These are phyloP conservation scores for Ochlodes sylvanus DNA, from an alignment of 2,888 invertebrate species.

Conservation along the genomic window DNA sequence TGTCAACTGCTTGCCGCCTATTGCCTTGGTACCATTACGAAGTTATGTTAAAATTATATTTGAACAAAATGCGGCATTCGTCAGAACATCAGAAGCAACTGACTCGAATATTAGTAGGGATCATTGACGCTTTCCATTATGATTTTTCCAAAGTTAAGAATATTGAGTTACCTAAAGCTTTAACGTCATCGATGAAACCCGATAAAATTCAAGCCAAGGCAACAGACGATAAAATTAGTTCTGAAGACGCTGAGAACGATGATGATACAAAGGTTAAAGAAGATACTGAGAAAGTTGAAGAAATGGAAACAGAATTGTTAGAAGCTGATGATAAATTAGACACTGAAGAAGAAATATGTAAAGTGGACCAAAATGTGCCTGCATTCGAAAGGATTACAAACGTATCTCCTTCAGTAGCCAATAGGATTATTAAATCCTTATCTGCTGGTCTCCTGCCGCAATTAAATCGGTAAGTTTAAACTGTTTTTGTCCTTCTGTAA, in stretches of 20 bases:
- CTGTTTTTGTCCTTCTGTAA: neutral
- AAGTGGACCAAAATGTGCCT: constrained; percentile 61
- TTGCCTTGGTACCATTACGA: constrained; percentile 97
- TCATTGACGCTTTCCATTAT: constrained; percentile 96
- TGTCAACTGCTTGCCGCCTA: constrained; percentile 90
- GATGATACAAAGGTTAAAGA: constrained; percentile 47
- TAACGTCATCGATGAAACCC: constrained; percentile 58
- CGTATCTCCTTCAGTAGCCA: constrained; percentile 89
- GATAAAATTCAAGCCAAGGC: constrained; percentile 41
- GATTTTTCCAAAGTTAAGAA: constrained; percentile 88
- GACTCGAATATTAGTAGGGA: constrained; percentile 89
- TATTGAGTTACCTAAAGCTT: constrained; percentile 67
- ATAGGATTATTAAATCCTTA: constrained; percentile 89
- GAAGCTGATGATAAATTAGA: constrained; percentile 70
- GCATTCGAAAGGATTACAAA: constrained; percentile 78
- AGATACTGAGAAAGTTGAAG: constrained; percentile 49
- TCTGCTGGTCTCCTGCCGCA: constrained; percentile 91
- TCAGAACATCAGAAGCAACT: constrained; percentile 93
- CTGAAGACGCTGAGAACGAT: constrained; percentile 49
- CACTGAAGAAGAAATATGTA: constrained; percentile 57
- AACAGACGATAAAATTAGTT: constrained; percentile 38
- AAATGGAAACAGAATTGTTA: constrained; percentile 66
- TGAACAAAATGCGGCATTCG: constrained; percentile 89
- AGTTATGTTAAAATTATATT: constrained; percentile 91
- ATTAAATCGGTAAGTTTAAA: constrained; percentile 86